A percentile compares a stretch with the other conserved stretches of the same genome.
Evolutionary conservation across 2,888 invertebrate species (phyloP).

Genomic region (Sipha maydis): DNA sequence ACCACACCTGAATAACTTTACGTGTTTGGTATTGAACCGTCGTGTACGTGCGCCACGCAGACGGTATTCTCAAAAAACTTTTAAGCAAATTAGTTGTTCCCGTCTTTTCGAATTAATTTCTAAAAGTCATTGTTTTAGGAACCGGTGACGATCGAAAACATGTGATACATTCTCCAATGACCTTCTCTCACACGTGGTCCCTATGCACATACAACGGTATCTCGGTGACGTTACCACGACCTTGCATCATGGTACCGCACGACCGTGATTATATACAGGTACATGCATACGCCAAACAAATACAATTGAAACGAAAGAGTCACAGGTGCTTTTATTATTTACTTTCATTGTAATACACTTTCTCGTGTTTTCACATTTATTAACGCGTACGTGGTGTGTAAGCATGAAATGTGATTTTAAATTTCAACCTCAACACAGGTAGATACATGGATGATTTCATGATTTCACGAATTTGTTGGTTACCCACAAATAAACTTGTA

Average conservation of each 20-base stretch:
- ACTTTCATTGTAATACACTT: too few relatives aligned
- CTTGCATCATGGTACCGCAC: neutral
- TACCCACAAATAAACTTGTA: too few relatives aligned
- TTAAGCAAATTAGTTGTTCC: neutral
- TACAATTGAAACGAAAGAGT: neutral
- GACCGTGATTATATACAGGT: too few relatives aligned
- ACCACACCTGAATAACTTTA: neutral
- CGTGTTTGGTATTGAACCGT: neutral
- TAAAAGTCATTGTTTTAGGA: neutral
- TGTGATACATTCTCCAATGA: neutral
- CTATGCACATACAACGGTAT: neutral
- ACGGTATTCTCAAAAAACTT: constrained; percentile 4
- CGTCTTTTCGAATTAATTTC: neutral
- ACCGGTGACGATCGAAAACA: neutral
- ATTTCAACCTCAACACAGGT: too few relatives aligned
- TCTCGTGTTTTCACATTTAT: too few relatives aligned
- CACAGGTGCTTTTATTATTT: too few relatives aligned
- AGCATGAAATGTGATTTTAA: too few relatives aligned
- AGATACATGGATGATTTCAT: too few relatives aligned
- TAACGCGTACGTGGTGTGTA: too few relatives aligned
- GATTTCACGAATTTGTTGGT: too few relatives aligned
- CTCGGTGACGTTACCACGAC: neutral
- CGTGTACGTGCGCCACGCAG: constrained; percentile 3
- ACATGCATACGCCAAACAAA: neutral
- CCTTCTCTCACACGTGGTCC: neutral